Evolutionary conservation across 2,113 vertebrate genomes (phyloP).

Genomic region (Athene noctua): DNA sequence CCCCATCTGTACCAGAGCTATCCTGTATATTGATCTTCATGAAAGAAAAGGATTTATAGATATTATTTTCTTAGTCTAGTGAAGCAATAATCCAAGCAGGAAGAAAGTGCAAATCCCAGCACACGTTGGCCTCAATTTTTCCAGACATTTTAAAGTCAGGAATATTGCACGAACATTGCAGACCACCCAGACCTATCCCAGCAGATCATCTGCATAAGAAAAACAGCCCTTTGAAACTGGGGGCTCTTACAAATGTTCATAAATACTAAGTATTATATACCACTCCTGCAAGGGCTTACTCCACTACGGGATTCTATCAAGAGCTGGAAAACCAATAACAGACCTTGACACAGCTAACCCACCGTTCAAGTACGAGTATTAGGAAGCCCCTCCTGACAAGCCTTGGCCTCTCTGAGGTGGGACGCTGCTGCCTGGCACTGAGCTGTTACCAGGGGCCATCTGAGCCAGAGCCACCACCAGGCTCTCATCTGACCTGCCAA

Average conservation of each 20-base stretch:
- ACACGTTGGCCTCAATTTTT: not conserved
- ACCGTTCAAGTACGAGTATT: accelerated
- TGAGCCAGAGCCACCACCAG: accelerated
- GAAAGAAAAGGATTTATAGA: not conserved
- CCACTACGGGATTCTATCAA: not conserved
- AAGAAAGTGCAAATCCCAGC: not conserved
- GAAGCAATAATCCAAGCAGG: not conserved
- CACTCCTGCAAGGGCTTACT: not conserved
- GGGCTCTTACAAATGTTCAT: not conserved
- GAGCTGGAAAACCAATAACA: not conserved
- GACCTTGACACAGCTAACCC: not conserved
- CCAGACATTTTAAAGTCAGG: not conserved
- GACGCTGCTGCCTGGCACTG: not conserved
- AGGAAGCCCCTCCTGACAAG: not conserved
- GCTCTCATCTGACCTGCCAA: not conserved
- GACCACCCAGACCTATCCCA: not conserved
- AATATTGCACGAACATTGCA: not conserved
- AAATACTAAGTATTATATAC: not conserved
- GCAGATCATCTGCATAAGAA: not conserved
- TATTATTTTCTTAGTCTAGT: not conserved
- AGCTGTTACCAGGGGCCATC: not conserved
- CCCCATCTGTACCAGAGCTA: not conserved
- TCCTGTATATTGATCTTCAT: not conserved
- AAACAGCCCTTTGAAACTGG: not conserved
- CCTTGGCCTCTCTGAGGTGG: not conserved